Base-by-base conservation (phyloP, 2,888 invertebrate genomes). In the Branchellion lobata region DNA sequence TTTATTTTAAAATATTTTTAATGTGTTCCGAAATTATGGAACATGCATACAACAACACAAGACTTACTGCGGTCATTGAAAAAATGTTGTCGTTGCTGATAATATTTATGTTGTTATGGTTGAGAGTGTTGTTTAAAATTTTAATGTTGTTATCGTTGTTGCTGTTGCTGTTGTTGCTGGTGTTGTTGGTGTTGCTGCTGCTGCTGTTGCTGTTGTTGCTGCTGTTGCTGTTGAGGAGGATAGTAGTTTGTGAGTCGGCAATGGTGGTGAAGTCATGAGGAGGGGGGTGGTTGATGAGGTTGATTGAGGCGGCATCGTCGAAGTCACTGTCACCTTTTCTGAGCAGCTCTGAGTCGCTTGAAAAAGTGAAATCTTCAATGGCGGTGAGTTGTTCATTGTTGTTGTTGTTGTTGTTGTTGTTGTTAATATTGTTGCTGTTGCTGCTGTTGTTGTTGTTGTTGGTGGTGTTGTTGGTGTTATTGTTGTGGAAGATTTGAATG, bases 391-490 rank as follows among this genome's bases (percentile, higher is more conserved):
- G 8, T 3, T 57, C 21, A n/a, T n/a, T 57, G 40, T 40, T 40
- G 40, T 40, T 40, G 40, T 53, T 75, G 51, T 36, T 24, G 29
- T 51, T 21, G 57, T 51, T 75, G 27, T 51, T 27, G 31, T 14
- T 47, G 53, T 75, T 75, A 18, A 51, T 51, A 27, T 53, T 40
- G 75, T 75, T 75, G 53, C 27, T 75, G 53, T 40, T 47, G 18
- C n/a, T 31, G 29, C 21, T 51, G 53, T 51, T 24, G 75, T 75
- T 40, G 40, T 40, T 40, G 40, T 40, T 40, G 40, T 40, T 40
- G 40, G 5, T 40, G 40, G 5, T n/a, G n/a, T n/a, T n/a, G n/a
- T n/a, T n/a, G 11, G 11, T 18, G 8, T 8, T 14, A 47, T 47
- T 47, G 8, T 18, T 18, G 8, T 47, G 47, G 18, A 47, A 47